A percentile compares a stretch with the other conserved stretches of the same genome.
Conservation (phyloP, 2,888 invertebrate species). For the Caenorhabditis wallacei region DNA sequence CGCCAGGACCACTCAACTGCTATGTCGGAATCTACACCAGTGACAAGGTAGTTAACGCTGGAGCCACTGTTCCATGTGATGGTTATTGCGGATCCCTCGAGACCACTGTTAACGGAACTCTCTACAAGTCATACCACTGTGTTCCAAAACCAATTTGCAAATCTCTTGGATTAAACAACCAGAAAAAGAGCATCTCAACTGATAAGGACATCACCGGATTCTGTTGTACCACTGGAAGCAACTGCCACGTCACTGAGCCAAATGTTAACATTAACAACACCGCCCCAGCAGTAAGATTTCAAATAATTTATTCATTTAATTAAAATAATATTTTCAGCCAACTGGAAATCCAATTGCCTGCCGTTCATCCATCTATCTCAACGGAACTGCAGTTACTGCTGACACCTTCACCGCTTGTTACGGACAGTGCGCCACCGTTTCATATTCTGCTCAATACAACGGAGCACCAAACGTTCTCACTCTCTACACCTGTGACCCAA, state of each 20-base stretch:
- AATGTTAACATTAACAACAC: conserved; percentile 44
- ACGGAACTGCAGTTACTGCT: conserved; percentile 47
- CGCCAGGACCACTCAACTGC: conserved; percentile 60
- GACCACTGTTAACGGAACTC: conserved; percentile 41
- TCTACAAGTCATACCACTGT: conserved; percentile 71
- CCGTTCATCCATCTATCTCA: conserved; percentile 61
- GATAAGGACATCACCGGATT: conserved; percentile 63
- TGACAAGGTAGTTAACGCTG: conserved; percentile 48
- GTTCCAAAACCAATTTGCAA: conserved; percentile 66
- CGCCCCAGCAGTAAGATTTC: conserved; percentile 35
- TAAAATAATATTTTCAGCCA: conserved; percentile 35
- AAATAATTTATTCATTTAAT: background rate
- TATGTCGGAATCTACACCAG: conserved; percentile 69
- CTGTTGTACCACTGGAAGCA: conserved; percentile 65
- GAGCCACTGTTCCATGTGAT: conserved; percentile 66
- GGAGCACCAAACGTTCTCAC: conserved; percentile 46
- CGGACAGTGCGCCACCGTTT: conserved; percentile 67
- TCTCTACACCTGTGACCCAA: conserved; percentile 71
- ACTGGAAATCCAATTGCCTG: conserved; percentile 57
- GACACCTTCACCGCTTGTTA: conserved; percentile 57
- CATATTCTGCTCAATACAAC: conserved; percentile 54
- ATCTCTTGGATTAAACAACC: conserved; percentile 66
- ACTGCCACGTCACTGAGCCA: conserved; percentile 67
- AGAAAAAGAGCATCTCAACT: conserved; percentile 51
- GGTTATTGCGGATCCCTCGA: conserved; percentile 71